These are phyloP conservation scores for Falco columbarius DNA, from an alignment of 2,797 vertebrate genomes.

Conservation along the genomic window DNA sequence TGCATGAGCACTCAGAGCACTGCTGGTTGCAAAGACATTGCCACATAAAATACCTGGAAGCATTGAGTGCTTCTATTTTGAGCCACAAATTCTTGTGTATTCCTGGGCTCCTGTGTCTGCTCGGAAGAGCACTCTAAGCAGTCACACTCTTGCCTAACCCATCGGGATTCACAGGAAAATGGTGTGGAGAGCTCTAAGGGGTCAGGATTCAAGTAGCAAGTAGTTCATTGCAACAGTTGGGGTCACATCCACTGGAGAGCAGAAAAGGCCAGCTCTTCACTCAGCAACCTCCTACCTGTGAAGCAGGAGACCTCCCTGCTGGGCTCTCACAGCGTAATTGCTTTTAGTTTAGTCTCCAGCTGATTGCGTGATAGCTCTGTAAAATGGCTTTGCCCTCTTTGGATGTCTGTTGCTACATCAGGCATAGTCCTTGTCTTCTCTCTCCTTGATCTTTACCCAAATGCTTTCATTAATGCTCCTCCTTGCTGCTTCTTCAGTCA, in stretches of 20 bases:
- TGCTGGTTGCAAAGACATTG: background rate
- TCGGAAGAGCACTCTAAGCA: background rate
- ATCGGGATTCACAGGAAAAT: background rate
- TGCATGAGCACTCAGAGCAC: background rate
- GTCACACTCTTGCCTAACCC: background rate
- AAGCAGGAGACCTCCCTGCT: background rate
- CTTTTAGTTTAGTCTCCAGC: constrained; percentile 26
- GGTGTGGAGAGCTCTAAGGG: background rate
- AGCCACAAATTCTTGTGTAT: background rate
- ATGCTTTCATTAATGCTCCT: background rate
- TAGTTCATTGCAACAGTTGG: background rate
- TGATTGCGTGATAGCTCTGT: background rate
- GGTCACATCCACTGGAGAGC: background rate
- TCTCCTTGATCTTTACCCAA: background rate
- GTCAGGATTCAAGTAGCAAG: background rate
- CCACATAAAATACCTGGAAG: background rate
- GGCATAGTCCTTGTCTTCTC: background rate
- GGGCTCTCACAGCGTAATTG: constrained; percentile 21
- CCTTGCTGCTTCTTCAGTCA: background rate
- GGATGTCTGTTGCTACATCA: background rate
- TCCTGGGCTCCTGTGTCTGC: background rate
- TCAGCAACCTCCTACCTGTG: constrained; percentile 2
- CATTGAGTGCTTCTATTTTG: background rate
- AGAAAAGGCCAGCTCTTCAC: background rate
- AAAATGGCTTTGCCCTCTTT: background rate